Percentiles rank a stretch among this genome's conserved stretches.
phyloP scores from a whole-genome alignment of 2,113 vertebrate species.

The Promerops cafer region DNA sequence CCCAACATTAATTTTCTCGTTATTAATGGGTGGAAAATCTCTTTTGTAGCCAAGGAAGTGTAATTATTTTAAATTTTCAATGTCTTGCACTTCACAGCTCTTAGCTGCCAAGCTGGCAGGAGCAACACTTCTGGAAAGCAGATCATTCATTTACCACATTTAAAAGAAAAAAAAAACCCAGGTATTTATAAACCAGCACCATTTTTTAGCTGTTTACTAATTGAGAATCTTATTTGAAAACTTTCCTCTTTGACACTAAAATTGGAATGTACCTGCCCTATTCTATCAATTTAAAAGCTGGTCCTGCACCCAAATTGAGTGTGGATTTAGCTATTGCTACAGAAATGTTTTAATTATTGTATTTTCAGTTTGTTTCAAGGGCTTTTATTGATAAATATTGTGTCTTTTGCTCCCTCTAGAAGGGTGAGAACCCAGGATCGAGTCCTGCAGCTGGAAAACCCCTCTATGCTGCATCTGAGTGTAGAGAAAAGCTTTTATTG shows the following conservation, averaged over 20 bases:
- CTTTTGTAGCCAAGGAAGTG: slow-evolving; percentile 66
- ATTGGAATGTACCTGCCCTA: background rate
- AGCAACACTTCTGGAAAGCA: slow-evolving; percentile 53
- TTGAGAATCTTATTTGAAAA: background rate
- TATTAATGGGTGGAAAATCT: slow-evolving; percentile 84
- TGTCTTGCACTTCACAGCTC: slow-evolving; percentile 70
- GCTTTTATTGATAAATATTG: background rate
- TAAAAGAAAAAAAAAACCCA: background rate
- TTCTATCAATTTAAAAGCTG: background rate
- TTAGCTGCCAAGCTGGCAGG: slow-evolving; percentile 44
- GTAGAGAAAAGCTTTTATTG: background rate
- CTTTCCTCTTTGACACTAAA: background rate
- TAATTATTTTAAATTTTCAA: slow-evolving; percentile 78
- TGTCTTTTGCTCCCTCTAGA: background rate
- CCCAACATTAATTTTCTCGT: slow-evolving; percentile 79
- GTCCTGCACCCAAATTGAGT: background rate
- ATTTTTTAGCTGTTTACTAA: background rate
- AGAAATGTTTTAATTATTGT: background rate
- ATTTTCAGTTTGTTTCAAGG: background rate
- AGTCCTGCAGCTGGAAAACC: background rate
- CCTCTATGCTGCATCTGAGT: background rate
- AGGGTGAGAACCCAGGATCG: background rate
- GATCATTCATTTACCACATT: slow-evolving; percentile 62
- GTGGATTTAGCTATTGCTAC: background rate
- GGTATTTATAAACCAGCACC: background rate